phyloP scores from a whole-genome alignment of 2,113 vertebrate species.

The Desmodus rotundus region DNA sequence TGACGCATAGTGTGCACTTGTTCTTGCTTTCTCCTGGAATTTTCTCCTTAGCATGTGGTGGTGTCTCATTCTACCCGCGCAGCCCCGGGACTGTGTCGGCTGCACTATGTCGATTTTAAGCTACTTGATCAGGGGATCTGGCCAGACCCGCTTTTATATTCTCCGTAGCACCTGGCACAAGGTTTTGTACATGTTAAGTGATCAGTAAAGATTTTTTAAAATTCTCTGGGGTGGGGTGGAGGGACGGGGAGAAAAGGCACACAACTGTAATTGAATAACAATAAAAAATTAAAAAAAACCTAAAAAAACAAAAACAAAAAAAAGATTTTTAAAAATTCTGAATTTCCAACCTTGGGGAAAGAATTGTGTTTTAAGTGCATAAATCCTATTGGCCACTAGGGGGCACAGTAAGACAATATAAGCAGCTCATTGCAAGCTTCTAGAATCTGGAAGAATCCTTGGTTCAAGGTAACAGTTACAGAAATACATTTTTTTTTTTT shows the following conservation, averaged over 20 bases:
- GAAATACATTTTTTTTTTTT: conserved; percentile 52
- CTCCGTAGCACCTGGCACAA: neutral
- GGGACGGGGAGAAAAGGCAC: too few relatives aligned
- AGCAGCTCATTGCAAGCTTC: conserved; percentile 2
- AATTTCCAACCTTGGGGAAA: neutral
- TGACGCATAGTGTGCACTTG: neutral
- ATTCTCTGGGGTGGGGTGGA: too few relatives aligned
- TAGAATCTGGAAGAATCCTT: conserved; percentile 50
- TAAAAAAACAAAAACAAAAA: too few relatives aligned
- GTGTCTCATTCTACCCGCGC: accelerated
- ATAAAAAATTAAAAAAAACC: too few relatives aligned
- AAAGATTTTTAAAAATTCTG: neutral
- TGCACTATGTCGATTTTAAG: neutral
- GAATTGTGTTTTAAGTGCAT: neutral
- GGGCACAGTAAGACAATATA: conserved; percentile 35
- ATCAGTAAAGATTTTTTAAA: neutral
- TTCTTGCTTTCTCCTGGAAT: neutral
- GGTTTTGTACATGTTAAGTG: conserved; percentile 5
- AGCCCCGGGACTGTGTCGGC: accelerated
- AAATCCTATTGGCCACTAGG: neutral
- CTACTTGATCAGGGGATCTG: neutral
- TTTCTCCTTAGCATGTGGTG: accelerated
- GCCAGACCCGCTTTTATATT: neutral
- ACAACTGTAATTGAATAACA: too few relatives aligned
- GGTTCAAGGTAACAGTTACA: conserved; percentile 48